phyloP scores from a whole-genome alignment of 92 coral and sea anemone genomes.

The Phymanthus crucifer region DNA sequence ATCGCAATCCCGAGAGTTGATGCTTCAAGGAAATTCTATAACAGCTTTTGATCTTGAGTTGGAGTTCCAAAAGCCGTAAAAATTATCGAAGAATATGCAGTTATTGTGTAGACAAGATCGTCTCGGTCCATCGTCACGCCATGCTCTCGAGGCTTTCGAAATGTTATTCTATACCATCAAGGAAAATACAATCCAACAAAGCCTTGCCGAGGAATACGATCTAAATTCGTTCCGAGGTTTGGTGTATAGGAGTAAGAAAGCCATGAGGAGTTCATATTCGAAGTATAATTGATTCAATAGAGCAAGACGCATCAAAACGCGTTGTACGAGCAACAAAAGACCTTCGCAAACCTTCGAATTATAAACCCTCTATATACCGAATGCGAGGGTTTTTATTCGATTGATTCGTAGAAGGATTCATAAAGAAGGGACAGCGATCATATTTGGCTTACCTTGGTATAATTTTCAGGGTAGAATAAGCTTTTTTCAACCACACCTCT shows the following conservation, averaged over 20 bases:
- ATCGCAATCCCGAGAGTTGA: neutral
- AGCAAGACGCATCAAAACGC: constrained; percentile 14
- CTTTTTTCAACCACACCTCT: constrained; percentile 47
- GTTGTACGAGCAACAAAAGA: neutral
- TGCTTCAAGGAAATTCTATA: neutral
- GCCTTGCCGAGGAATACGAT: neutral
- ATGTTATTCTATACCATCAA: neutral
- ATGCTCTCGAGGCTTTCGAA: neutral
- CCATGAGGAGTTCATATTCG: neutral
- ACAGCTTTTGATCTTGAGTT: neutral
- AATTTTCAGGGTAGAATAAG: neutral
- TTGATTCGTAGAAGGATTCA: neutral
- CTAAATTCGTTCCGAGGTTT: neutral
- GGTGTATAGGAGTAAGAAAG: neutral
- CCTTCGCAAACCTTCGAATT: constrained; percentile 16
- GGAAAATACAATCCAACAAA: neutral
- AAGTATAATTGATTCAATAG: neutral
- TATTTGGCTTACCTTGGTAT: constrained; percentile 17
- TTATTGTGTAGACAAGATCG: neutral
- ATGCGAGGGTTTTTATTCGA: neutral
- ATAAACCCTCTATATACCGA: neutral
- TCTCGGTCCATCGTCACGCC: neutral
- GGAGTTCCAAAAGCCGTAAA: neutral
- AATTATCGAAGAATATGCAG: constrained; percentile 1
- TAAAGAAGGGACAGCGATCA: neutral